Evolutionary conservation across 2,113 vertebrate species (phyloP), one percentile per base, ranked within the genome.

Genomic region (Herpetotheres cachinnans): DNA sequence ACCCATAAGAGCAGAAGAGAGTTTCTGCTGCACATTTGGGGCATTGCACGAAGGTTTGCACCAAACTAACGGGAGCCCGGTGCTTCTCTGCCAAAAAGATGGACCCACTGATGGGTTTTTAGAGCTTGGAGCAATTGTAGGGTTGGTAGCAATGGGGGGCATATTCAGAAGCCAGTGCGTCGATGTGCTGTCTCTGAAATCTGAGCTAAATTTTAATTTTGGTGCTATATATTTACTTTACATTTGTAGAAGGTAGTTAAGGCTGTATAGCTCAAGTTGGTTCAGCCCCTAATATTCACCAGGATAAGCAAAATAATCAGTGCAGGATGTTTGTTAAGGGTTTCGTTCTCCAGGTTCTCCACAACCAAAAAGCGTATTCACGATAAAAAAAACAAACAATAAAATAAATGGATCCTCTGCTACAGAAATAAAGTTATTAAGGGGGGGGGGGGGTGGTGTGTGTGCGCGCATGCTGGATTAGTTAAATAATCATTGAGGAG

Each of bases 251-350:
- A 70, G 22, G 32, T 54, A 10, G 34, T 38, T 29, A 54, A 40
- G 34, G 20, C 54, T 2, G 0, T 10, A 8, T 2, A 49, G 54
- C 54, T 47, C 2, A 1, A 76, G 47, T 8, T 13, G 62, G n/a
- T 29, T 49, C 40, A 42, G 20, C 21, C 27, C 26, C 25, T 36
- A 16, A 62, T 82, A 36, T 9, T 55, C 24, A 38, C 49, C 36
- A 11, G 42, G n/a, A 7, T 6, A 42, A 44, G 13, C 27, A 24
- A 25, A 61, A 91, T 3, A 38, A 7, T 46, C 16, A 22, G 20
- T 13, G n/a, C 19, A 21, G 50, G 54, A 42, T 15, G 25, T 55
- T 74, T 46, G 27, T 40, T 47, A 36, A 56, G 32, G 36, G 77
- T 42, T 87, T 87, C 1, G 0, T 76, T 46, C 54, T 74, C 54